Evolutionary conservation across 2,113 vertebrate species (phyloP).

Genomic region (Harpagus bidentatus): DNA sequence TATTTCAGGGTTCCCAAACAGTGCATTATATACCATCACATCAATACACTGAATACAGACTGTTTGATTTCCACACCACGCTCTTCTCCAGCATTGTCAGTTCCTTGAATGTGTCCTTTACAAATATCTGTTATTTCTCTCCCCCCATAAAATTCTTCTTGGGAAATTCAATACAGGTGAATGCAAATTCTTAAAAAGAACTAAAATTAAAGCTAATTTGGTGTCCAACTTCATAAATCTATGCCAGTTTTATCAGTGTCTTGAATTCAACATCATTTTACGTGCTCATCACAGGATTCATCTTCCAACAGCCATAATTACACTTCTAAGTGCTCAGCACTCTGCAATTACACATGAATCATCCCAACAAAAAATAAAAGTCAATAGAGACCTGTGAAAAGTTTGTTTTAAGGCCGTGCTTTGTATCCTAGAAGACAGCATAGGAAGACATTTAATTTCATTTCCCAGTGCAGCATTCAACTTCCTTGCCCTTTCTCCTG

Average conservation of each 20-base stretch:
- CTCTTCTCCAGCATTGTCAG: neutral
- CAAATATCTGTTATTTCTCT: neutral
- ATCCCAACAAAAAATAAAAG: neutral
- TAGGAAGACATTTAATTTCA: neutral
- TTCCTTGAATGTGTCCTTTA: neutral
- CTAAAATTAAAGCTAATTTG: neutral
- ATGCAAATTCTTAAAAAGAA: neutral
- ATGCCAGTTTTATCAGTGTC: neutral
- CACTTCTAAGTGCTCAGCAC: neutral
- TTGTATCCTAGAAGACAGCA: neutral
- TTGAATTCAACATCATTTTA: neutral
- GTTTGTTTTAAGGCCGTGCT: neutral
- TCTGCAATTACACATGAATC: neutral
- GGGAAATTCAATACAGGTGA: neutral
- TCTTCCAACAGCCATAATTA: neutral
- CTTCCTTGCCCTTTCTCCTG: neutral
- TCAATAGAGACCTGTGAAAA: neutral
- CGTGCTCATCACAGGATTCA: neutral
- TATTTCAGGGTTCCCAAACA: neutral
- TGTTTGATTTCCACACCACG: neutral
- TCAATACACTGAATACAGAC: neutral
- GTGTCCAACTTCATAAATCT: neutral
- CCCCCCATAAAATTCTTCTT: neutral
- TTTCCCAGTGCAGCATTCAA: neutral
- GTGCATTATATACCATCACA: neutral